These are phyloP conservation scores for Drosophila sproati DNA, from an alignment of 1,140 invertebrate genomes.

Conservation along the genomic window DNA sequence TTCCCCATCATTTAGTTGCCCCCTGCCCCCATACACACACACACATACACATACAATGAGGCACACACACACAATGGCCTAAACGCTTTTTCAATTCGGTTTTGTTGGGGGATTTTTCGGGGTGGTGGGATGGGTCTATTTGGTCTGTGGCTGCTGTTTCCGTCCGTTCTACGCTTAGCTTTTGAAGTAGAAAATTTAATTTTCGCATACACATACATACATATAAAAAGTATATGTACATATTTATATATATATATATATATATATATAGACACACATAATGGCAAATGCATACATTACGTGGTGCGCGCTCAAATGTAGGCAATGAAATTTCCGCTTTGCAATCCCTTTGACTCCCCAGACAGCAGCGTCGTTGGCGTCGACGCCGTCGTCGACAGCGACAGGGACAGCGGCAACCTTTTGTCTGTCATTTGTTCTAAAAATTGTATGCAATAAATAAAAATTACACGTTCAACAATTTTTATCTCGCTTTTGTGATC, in stretches of 20 bases:
- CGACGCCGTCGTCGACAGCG: background rate
- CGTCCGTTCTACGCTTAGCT: slow-evolving; percentile 40
- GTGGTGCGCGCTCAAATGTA: slow-evolving; percentile 47
- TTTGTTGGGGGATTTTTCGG: slow-evolving; percentile 5
- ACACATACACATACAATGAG: slow-evolving; percentile 2
- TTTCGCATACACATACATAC: slow-evolving; percentile 50
- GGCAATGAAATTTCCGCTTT: slow-evolving; percentile 53
- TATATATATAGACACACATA: background rate
- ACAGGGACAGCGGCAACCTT: slow-evolving; percentile 35
- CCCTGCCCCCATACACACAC: slow-evolving; percentile 37
- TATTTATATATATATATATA: background rate
- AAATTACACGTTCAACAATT: slow-evolving; percentile 81
- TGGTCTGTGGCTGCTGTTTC: slow-evolving; percentile 55
- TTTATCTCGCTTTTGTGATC: slow-evolving; percentile 69
- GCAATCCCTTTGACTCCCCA: slow-evolving; percentile 18
- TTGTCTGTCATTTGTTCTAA: slow-evolving; percentile 80
- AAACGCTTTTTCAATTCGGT: slow-evolving; percentile 79
- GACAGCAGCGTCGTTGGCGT: too few species aligned
- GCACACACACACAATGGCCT: slow-evolving; percentile 33
- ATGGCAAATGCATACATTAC: slow-evolving; percentile 52
- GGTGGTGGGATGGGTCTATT: slow-evolving; percentile 16
- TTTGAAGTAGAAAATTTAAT: slow-evolving; percentile 74
- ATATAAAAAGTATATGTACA: slow-evolving; percentile 1
- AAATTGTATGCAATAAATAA: slow-evolving; percentile 83
- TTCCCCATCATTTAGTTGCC: slow-evolving; percentile 79